Evolutionary conservation across 2,113 vertebrate genomes (phyloP).

Genomic region (Bettongia penicillata): DNA sequence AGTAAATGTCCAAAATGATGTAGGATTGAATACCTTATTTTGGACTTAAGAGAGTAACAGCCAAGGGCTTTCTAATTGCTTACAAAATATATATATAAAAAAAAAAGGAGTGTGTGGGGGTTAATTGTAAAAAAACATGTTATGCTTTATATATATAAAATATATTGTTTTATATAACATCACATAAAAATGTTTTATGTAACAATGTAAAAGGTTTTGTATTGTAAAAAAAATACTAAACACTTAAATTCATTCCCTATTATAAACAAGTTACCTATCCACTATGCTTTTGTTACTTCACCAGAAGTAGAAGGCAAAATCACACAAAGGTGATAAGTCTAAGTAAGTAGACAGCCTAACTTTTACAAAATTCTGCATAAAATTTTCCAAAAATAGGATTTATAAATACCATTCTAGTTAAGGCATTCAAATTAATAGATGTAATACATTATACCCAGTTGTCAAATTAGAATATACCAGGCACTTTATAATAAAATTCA

Average conservation of each 20-base stretch:
- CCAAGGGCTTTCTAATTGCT: neutral
- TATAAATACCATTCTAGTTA: neutral
- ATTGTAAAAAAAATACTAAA: neutral
- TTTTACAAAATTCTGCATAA: neutral
- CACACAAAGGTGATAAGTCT: neutral
- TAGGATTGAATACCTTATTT: neutral
- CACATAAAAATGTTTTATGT: too few species aligned
- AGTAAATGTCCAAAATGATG: neutral
- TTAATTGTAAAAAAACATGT: neutral
- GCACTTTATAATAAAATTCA: neutral
- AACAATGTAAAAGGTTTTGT: neutral
- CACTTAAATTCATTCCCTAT: neutral
- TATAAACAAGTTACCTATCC: neutral
- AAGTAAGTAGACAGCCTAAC: neutral
- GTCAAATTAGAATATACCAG: neutral
- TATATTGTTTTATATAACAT: too few species aligned
- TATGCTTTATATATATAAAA: too few species aligned
- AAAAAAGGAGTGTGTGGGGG: neutral
- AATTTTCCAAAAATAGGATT: neutral
- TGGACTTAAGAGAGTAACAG: neutral
- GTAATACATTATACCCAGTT: neutral
- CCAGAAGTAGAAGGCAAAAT: neutral
- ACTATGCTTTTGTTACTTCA: neutral
- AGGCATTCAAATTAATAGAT: neutral
- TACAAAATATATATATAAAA: neutral